Conservation (phyloP, 2,888 invertebrate genomes). For the Lomographa bimaculata region DNA sequence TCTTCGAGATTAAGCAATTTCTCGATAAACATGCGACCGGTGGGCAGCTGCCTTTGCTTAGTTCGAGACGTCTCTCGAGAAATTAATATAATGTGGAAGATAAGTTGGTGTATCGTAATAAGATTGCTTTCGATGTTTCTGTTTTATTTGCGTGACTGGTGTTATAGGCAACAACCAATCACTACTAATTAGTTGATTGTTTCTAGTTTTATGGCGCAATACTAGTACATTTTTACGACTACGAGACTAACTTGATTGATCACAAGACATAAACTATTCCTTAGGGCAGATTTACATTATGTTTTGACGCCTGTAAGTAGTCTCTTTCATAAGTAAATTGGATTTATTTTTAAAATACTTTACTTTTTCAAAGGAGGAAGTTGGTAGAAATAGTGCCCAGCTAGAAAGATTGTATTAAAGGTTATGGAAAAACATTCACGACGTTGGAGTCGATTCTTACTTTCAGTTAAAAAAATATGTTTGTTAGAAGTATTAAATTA, state of each 20-base stretch:
- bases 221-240: slow-evolving; percentile 26
- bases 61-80: slow-evolving; percentile 77
- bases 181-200: slow-evolving; percentile 40
- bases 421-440: too few relatives aligned
- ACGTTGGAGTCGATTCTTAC: too few relatives aligned
- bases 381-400: too few relatives aligned
- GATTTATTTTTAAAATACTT: too few relatives aligned
- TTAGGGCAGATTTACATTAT: slow-evolving; percentile 16
- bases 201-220: slow-evolving; percentile 29
- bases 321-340: too few relatives aligned
- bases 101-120: slow-evolving; percentile 68
- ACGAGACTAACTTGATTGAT: slow-evolving; percentile 23
- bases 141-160: slow-evolving; percentile 62
- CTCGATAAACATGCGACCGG: slow-evolving; percentile 78
- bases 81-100: slow-evolving; percentile 77
- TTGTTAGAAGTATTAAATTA: too few relatives aligned
- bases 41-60: slow-evolving; percentile 74
- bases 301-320: background rate
- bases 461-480: too few relatives aligned
- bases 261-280: slow-evolving; percentile 15
- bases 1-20: slow-evolving; percentile 80
- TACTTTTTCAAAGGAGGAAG: too few relatives aligned
- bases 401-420: too few relatives aligned
- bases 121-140: slow-evolving; percentile 69
- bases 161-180: slow-evolving; percentile 53